Evolutionary conservation across 2,797 vertebrate genomes (phyloP), one percentile per base, ranked within the genome.

Genomic region (Limosa lapponica): DNA sequence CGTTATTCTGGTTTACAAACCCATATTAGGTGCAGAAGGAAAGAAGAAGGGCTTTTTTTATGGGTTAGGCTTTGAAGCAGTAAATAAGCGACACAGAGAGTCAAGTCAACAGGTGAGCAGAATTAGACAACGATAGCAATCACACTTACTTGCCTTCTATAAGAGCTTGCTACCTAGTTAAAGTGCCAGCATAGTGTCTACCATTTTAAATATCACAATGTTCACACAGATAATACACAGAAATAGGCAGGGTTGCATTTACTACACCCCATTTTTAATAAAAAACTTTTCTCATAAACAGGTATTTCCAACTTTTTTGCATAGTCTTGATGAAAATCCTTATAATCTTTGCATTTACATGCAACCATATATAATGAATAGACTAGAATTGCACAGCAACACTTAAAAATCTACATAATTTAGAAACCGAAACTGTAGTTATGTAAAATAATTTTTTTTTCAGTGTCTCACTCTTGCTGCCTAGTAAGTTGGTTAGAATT

Each of bases 261-360:
- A 78, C n/a, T 82, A 89, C 62, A 87, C 62, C 70, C 43, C 39
- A 43, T 66, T 79, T 97, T 96, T 96, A 97, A 97, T 97, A 93
- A 82, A 87, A 92, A 49, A 8, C 30, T 90, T 74, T 87, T 93
- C 43, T 82, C 57, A 96, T 92, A 94, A 97, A 97, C 87, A 92
- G 41, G 23, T 78, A 89, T 67, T 96, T 93, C 67, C 95, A 91
- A 75, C 48, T 93, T 48, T 91, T 90, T 93, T 69, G 82, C 89
- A 93, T 78, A 92, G 41, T 65, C 8, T 57, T 71, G 48, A 87
- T 17, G 70, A 95, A 96, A 87, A 70, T 15, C 62, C 52, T 72
- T 86, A 20, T 1, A 58, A 87, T 70, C 34, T 17, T 44, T 46
- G 62, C 72, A 96, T 95, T 96, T 84, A 92, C 46, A 87, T 8